These are phyloP conservation scores for Coregonus ussuriensis DNA, from an alignment of 2,797 vertebrate genomes.

Conservation along the genomic window DNA sequence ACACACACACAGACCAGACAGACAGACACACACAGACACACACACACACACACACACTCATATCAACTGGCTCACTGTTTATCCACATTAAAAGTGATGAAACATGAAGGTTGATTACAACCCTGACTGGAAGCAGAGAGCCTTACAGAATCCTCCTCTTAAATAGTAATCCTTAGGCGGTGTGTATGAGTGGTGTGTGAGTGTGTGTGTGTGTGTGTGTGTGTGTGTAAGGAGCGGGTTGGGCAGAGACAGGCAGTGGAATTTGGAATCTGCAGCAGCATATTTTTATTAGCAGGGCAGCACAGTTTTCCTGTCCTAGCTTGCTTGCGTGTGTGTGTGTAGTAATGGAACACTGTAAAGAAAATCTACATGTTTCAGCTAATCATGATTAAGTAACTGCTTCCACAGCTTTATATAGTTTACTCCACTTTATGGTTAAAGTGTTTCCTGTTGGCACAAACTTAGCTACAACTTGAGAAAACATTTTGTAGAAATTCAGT, in stretches of 20 bases:
- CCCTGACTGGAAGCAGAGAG: too few relatives aligned
- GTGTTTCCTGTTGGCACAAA: too few relatives aligned
- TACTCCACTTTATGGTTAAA: too few relatives aligned
- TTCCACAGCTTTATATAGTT: too few relatives aligned
- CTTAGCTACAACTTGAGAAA: too few relatives aligned
- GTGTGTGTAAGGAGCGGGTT: conserved; percentile 15
- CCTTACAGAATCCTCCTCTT: neutral
- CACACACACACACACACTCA: too few relatives aligned
- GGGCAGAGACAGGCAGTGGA: conserved; percentile 72
- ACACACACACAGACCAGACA: neutral
- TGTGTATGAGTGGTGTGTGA: conserved; percentile 16
- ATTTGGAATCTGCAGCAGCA: conserved; percentile 77
- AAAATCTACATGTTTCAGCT: too few relatives aligned
- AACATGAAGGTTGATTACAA: too few relatives aligned
- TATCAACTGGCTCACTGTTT: neutral
- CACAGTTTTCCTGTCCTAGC: conserved; percentile 73
- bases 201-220: conserved; percentile 20
- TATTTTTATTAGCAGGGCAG: conserved; percentile 77
- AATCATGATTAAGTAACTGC: too few relatives aligned
- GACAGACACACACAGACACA: too few relatives aligned
- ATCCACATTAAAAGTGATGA: neutral
- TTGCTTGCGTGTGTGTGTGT: conserved; percentile 50
- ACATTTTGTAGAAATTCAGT: too few relatives aligned
- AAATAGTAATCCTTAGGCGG: neutral
- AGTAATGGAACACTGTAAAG: neutral